These are phyloP conservation scores for Indicator maculatus DNA, from an alignment of 2,113 vertebrate genomes.

Conservation along the genomic window DNA sequence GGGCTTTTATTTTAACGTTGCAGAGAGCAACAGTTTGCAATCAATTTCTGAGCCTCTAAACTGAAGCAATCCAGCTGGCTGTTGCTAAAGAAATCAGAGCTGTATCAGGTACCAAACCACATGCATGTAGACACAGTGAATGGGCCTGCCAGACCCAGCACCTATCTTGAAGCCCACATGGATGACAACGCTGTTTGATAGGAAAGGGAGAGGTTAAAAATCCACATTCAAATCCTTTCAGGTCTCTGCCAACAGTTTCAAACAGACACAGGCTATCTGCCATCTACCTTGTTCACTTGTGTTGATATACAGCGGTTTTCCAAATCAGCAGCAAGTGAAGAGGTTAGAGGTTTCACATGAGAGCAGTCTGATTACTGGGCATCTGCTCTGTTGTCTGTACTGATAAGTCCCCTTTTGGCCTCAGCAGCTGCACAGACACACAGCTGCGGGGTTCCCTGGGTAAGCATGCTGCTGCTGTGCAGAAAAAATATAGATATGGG, in stretches of 20 bases:
- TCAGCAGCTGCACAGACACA: rapidly evolving
- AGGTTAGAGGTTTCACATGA: neutral
- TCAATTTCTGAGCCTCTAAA: neutral
- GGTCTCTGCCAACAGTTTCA: neutral
- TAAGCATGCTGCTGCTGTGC: rapidly evolving
- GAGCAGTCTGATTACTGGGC: neutral
- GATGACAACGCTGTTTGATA: neutral
- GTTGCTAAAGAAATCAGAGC: neutral
- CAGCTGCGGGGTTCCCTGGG: neutral
- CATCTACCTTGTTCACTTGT: neutral
- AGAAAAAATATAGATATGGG: neutral
- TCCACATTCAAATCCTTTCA: neutral
- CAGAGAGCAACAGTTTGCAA: neutral
- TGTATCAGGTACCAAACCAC: neutral
- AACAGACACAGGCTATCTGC: neutral
- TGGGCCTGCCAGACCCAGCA: neutral
- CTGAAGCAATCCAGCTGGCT: neutral
- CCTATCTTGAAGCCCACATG: neutral
- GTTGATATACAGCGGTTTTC: neutral
- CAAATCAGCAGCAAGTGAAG: neutral
- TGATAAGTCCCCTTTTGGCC: neutral
- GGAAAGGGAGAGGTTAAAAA: slow-evolving; percentile 42
- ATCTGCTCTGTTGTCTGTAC: neutral
- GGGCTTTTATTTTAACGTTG: neutral
- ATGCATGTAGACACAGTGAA: neutral